Evolutionary conservation across 1,140 invertebrate species (phyloP).

Genomic region (Sesamia nonagrioides): DNA sequence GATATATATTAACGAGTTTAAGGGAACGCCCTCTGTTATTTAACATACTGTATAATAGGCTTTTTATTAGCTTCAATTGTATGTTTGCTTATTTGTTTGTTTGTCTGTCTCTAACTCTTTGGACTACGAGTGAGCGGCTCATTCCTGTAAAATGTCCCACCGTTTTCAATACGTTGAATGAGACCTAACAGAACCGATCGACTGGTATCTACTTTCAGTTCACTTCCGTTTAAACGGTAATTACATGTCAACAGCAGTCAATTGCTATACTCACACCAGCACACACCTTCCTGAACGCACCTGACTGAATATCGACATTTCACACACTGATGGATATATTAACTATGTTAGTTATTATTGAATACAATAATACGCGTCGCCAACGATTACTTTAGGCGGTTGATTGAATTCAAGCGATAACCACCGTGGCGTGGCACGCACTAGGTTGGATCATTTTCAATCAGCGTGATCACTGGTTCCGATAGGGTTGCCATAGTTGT

Average conservation of each 20-base stretch:
- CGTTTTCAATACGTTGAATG: too few species aligned
- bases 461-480: conserved; percentile 40
- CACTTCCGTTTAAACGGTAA: too few species aligned
- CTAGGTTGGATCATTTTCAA: conserved; percentile 43
- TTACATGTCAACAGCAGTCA: background rate
- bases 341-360: background rate
- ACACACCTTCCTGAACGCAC: background rate
- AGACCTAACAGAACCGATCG: too few species aligned
- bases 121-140: too few species aligned
- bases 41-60: too few species aligned
- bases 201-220: too few species aligned
- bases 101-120: too few species aligned
- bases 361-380: conserved; percentile 25
- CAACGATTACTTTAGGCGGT: conserved; percentile 16
- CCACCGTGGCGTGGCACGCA: conserved; percentile 23
- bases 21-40: too few species aligned
- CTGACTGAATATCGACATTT: conserved; percentile 17
- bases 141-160: too few species aligned
- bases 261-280: background rate
- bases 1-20: too few species aligned
- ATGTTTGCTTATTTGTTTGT: too few species aligned
- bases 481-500: background rate
- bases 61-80: too few species aligned
- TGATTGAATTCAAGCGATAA: conserved; percentile 41
- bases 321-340: conserved; percentile 8